Base-by-base conservation (phyloP, 2,888 invertebrate species). In the Eupithecia abbreviata region DNA sequence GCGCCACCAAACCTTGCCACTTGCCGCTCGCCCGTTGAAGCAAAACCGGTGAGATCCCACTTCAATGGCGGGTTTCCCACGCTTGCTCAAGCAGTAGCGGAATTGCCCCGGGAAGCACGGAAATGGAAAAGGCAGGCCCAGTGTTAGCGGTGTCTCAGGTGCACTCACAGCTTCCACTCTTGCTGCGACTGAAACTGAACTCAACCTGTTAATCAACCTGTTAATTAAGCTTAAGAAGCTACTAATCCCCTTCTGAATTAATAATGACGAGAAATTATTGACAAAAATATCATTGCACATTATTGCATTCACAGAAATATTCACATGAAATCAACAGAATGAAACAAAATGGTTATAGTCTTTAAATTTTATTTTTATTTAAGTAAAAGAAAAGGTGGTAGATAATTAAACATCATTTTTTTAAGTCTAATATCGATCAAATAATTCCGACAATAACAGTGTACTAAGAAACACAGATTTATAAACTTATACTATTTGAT, bases 1-100 rank as follows among this genome's bases (percentile, higher is more conserved):
- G 0, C 95, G 90, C 95, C 95, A 95, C 95, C 95, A 94, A 51
- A 95, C 94, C 84, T 95, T 95, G 76, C 94, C 95, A 80, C 94
- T 94, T 45, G 94, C 95, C 6, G 95, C 94, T 69, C 94, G 92
- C 6, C 94, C 95, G 84, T 95, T 94, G 85, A 94, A 94, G 84
- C 94, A 95, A 83, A 95, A 95, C 80, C 95, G 89, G 84, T 95
- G 95, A 49, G 95, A 94, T 71, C 94, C 95, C 77, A 95, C 93
- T 83, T 95, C 94, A 77, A 95, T 95, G 49, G 95, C 94, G 51
- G 93, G 94, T 84, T 94, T 94, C 49, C 95, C 95, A 3, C 95
- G 90, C 84, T 95, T 94, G 85, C 94, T 95, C 82, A 95, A 87
- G 80, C 95, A 95, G 87, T 95, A 95, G 4, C 94, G 93, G 81